phyloP scores from a whole-genome alignment of 2,797 vertebrate genomes.

The Ara ararauna region DNA sequence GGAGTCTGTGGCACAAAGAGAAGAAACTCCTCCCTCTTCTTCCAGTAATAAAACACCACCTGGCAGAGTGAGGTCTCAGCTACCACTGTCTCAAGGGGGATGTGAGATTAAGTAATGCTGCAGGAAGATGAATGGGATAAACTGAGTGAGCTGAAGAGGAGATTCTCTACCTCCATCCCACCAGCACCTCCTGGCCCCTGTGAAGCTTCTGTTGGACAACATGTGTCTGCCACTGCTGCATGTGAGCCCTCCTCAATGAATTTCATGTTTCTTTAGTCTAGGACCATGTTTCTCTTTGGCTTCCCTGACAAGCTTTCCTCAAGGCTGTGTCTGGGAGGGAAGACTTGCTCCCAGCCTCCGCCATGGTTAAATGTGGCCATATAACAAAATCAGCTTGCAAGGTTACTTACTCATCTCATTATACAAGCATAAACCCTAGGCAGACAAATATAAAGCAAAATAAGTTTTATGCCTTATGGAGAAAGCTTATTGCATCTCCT shows the following conservation, averaged over 20 bases:
- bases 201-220: background rate
- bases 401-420: conserved; percentile 69
- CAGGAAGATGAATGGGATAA: background rate
- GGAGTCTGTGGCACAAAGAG: background rate
- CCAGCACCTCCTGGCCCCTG: background rate
- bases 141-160: background rate
- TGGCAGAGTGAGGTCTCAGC: background rate
- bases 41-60: background rate
- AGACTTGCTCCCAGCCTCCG: background rate
- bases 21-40: background rate
- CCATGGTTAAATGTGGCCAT: background rate
- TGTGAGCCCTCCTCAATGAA: fast-evolving
- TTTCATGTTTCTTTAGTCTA: background rate
- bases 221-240: background rate
- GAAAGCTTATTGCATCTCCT: background rate
- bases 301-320: background rate
- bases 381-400: conserved; percentile 41
- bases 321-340: background rate
- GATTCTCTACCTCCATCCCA: background rate
- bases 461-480: conserved; percentile 28
- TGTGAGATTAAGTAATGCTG: too few relatives aligned
- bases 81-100: background rate
- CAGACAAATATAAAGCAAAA: conserved; percentile 43
- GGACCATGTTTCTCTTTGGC: background rate
- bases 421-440: conserved; percentile 9